Conservation (phyloP, 2,888 invertebrate species). For the Sarcophaga subvicina region DNA sequence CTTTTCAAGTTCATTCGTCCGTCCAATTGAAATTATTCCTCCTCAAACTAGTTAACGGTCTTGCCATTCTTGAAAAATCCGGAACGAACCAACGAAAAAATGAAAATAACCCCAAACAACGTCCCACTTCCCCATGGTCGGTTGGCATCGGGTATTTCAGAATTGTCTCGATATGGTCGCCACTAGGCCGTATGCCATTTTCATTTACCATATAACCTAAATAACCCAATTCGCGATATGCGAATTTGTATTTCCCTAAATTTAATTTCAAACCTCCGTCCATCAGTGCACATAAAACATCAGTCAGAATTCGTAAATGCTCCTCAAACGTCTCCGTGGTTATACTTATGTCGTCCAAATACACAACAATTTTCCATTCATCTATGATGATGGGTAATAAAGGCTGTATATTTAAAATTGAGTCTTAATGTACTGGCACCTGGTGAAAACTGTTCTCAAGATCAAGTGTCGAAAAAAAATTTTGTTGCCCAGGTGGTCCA, state of each 20-base stretch:
- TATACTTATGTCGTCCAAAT: conserved; percentile 48
- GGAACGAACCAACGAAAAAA: conserved; percentile 62
- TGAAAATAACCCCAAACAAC: conserved; percentile 40
- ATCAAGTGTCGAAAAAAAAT: conserved; percentile 39
- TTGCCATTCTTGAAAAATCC: conserved; percentile 56
- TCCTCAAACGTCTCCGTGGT: conserved; percentile 36
- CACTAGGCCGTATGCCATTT: conserved; percentile 46
- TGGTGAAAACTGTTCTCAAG: neutral
- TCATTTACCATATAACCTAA: conserved; percentile 1
- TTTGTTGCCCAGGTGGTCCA: neutral
- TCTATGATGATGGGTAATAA: no score
- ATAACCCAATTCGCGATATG: no score
- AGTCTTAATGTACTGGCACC: neutral
- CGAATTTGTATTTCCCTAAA: neutral
- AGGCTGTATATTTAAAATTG: conserved; percentile 35
- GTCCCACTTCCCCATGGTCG: no score
- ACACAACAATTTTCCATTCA: no score
- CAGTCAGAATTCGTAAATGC: conserved; percentile 10
- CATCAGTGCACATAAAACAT: no score
- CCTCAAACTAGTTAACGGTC: conserved; percentile 3
- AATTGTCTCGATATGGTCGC: conserved; percentile 47
- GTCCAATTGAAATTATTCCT: conserved; percentile 41
- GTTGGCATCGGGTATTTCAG: neutral
- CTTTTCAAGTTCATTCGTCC: conserved; percentile 38
- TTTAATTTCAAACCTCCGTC: conserved; percentile 36